Base-by-base conservation (phyloP, 92 coral and sea anemone genomes). In the Blastomussa wellsi region DNA sequence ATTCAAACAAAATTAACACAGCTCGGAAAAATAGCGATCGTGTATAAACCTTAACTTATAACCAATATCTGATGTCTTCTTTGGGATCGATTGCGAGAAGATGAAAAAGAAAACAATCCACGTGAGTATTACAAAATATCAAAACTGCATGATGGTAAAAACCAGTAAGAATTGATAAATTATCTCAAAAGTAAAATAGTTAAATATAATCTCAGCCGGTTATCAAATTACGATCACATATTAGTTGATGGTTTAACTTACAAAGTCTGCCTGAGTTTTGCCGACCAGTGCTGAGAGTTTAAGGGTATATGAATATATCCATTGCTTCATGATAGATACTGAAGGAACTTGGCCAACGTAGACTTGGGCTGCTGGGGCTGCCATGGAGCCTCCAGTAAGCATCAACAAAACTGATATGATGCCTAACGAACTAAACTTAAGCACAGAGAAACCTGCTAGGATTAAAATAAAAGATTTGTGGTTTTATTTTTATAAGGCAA, bases 211-310 rank as follows among this genome's bases (percentile, higher is more conserved):
- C 22, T 55, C 5, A 55, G 62, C 7, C 7, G 3, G 44, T 22
- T 22, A 57, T 57, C 65, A 57, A 57, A 22, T 22, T 57, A 57
- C 22, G 65, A 57, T 72, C 49, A 44, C 11, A 44, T 44, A 6
- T 44, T 44, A 0, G 11, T 72, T 41, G 5, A 73, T 69, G n/a
- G 19, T 44, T 28, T 42, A 26, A 81, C 92, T 86, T 86, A 91
- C 93, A 66, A 91, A 79, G 12, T 84, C 89, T 3, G 33, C 33
- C 41, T 87, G 77, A 5, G 86, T 83, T 33, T 35, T 76, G 32
- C 89, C 90, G 20, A 83, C 77, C 29, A 53, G 22, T 57, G 31
- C 62, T 62, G 89, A 82, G 17, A 82, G 79, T 17, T 24, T 16
- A 52, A 71, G 33, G 29, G 26, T 12, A 7, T 15, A 7, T 52